Evolutionary conservation across 2,113 vertebrate species (phyloP).

Genomic region (Podarcis raffonei): DNA sequence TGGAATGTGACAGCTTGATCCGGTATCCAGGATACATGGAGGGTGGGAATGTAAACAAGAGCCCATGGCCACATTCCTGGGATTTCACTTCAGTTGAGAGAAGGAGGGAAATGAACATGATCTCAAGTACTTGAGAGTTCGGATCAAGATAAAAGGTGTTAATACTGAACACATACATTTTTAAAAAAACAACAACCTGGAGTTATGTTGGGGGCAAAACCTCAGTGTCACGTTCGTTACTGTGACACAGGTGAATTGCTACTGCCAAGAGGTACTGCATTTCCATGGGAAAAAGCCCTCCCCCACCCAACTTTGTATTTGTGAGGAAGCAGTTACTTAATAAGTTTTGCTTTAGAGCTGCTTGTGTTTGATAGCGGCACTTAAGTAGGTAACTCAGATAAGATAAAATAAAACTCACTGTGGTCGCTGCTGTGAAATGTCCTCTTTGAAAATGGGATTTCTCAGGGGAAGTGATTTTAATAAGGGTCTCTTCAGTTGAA

Average conservation of each 20-base stretch:
- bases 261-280: neutral
- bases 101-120: conserved; percentile 71
- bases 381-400: neutral
- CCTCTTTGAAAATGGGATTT: neutral
- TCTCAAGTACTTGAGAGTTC: conserved; percentile 66
- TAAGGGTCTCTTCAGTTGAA: neutral
- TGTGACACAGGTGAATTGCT: neutral
- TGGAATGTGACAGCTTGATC: conserved; percentile 73
- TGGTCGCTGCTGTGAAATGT: neutral
- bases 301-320: neutral
- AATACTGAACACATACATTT: conserved; percentile 45
- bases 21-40: conserved; percentile 68
- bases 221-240: neutral
- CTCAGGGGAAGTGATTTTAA: neutral
- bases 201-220: neutral
- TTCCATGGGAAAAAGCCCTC: neutral
- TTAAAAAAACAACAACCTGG: neutral
- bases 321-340: neutral
- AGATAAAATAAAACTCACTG: neutral
- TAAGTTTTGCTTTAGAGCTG: neutral
- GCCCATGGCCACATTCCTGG: conserved; percentile 78
- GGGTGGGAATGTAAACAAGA: conserved; percentile 72
- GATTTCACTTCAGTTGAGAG: conserved; percentile 63
- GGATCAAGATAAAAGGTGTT: conserved; percentile 62
- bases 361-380: neutral